Base-by-base conservation (phyloP, 1,140 invertebrate species). In the Scaptomyza hsui region DNA sequence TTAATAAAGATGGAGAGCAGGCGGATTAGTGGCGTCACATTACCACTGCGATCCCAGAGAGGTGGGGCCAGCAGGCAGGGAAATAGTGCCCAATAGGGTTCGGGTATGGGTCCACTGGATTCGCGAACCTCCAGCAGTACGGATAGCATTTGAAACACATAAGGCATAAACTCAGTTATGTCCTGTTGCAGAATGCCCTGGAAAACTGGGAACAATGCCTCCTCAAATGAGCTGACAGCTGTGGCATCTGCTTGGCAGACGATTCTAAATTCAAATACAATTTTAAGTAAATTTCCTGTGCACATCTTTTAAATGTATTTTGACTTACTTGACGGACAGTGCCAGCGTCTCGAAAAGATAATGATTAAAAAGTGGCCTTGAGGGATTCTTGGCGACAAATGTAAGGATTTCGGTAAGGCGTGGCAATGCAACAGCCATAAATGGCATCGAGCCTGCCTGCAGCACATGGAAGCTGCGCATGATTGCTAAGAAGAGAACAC, bases 331-430 rank as follows among this genome's bases (percentile, higher is more conserved):
- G 18, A 99, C 96, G 7, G 95, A 95, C 29, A 99, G 92, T 47
- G 97, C 96, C 18, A 99, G 92, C 0, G 96, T 97, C 93, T 99
- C 98, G 92, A 99, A 99, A 1, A 99, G 93, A 92, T 97, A 99
- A 91, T 99, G 98, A 93, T 99, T 99, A 92, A 99, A 99, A 91
- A 99, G 96, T 0, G 98, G 98, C 78, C 97, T 97, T 78, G 96
- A 97, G 0, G 98, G 98, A 93, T 99, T 99, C 93, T 96, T 97
- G 39, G 97, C 94, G n/a, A 98, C 97, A 5, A 94, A 89, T 4
- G 94, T 92, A 2, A 99, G 92, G 92, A 98, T 98, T 65, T 95
- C 93, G 0, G 97, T 97, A 3, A 99, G 93, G 89, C 97, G 96
- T 1, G 96, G 95, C 41, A 99, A 92, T 12, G 98, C 93, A 10